Evolutionary conservation across 2,797 vertebrate species (phyloP).

Genomic region (Denticeps clupeoides): DNA sequence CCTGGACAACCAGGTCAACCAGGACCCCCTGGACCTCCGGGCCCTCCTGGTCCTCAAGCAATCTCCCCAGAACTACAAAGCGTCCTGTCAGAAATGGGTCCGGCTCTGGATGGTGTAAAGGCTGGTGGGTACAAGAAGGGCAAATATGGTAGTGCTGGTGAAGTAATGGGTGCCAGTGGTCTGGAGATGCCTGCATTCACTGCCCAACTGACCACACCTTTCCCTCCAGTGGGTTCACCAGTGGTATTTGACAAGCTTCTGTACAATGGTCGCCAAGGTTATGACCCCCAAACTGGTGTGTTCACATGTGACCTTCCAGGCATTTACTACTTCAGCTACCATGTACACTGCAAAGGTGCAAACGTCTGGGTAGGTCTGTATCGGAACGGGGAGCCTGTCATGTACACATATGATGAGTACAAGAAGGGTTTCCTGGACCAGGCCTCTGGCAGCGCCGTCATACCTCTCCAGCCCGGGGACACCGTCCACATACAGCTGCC

Average conservation of each 20-base stretch:
- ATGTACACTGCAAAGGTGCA: slow-evolving; percentile 91
- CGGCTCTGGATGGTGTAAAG: slow-evolving; percentile 73
- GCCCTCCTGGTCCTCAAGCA: slow-evolving; percentile 67
- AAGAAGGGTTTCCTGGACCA: slow-evolving; percentile 95
- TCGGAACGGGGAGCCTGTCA: slow-evolving; percentile 90
- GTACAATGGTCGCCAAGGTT: slow-evolving; percentile 94
- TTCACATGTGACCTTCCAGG: slow-evolving; percentile 95
- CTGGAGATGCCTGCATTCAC: slow-evolving; percentile 96
- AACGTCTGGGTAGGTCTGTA: slow-evolving; percentile 95
- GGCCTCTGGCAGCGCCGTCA: slow-evolving; percentile 90
- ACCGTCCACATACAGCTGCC: slow-evolving; percentile 88
- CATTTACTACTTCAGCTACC: slow-evolving; percentile 95
- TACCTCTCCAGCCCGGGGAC: slow-evolving; percentile 82
- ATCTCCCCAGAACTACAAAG: slow-evolving; percentile 69
- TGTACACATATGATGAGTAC: slow-evolving; percentile 97
- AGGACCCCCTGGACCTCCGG: slow-evolving; percentile 83
- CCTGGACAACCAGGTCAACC: slow-evolving; percentile 72
- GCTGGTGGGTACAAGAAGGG: slow-evolving; percentile 76
- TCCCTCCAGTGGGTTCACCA: slow-evolving; percentile 80
- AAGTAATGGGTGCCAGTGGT: slow-evolving; percentile 53
- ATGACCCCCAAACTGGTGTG: slow-evolving; percentile 85
- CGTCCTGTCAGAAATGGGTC: slow-evolving; percentile 78
- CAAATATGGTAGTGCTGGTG: slow-evolving; percentile 57
- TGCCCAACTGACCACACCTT: slow-evolving; percentile 75
- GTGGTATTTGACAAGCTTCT: slow-evolving; percentile 90